A percentile compares a stretch with the other conserved stretches of the same genome.
These are phyloP conservation scores for Ophioninae sp. DNA, from an alignment of 2,888 invertebrate species.

Conservation along the genomic window DNA sequence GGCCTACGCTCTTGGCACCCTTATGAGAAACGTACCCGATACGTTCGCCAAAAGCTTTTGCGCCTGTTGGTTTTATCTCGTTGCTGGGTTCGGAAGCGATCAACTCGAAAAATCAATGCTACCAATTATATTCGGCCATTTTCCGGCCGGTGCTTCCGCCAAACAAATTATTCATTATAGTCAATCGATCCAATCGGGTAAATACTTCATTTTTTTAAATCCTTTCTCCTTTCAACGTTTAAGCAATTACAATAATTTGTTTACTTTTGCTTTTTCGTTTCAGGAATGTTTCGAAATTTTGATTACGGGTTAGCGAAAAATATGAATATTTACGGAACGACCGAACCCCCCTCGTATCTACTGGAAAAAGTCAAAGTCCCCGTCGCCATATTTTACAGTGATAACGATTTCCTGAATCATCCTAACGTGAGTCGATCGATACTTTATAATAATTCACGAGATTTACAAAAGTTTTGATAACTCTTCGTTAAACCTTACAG, in stretches of 20 bases:
- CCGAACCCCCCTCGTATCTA: slow-evolving; percentile 84
- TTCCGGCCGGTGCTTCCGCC: slow-evolving; percentile 80
- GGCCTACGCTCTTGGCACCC: slow-evolving; percentile 72
- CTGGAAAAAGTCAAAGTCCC: slow-evolving; percentile 84
- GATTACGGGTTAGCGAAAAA: slow-evolving; percentile 83
- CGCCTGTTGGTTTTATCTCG: slow-evolving; percentile 81
- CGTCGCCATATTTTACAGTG: slow-evolving; percentile 84
- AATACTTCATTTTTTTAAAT: slow-evolving; percentile 30
- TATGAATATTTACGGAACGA: slow-evolving; percentile 81
- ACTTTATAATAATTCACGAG: background rate
- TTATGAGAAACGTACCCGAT: slow-evolving; percentile 75
- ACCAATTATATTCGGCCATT: slow-evolving; percentile 78
- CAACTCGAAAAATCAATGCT: slow-evolving; percentile 80
- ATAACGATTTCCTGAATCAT: slow-evolving; percentile 85
- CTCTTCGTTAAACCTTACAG: slow-evolving; percentile 56
- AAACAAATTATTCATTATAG: slow-evolving; percentile 79
- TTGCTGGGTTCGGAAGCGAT: slow-evolving; percentile 81
- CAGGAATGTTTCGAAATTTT: slow-evolving; percentile 84
- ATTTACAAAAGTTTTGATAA: background rate
- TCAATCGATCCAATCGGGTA: slow-evolving; percentile 78
- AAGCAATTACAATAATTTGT: slow-evolving; percentile 15
- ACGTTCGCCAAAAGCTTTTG: slow-evolving; percentile 78
- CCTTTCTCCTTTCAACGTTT: background rate
- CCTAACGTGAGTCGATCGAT: slow-evolving; percentile 67
- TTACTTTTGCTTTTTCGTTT: slow-evolving; percentile 58